Evolutionary conservation across 2,797 vertebrate species (phyloP).

Genomic region (Tympanoctomys barrerae): DNA sequence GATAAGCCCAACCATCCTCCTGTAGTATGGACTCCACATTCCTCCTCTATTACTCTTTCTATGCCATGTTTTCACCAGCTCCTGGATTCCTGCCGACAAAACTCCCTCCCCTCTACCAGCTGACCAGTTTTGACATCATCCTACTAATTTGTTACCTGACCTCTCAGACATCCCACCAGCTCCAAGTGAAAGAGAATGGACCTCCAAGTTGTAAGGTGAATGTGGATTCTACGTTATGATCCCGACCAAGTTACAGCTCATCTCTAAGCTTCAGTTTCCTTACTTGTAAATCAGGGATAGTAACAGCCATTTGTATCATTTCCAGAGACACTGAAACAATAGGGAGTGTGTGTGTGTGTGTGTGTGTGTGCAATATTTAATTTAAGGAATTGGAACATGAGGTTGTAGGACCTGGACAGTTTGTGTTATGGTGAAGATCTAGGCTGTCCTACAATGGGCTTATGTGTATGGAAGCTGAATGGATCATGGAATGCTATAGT

Average conservation of each 20-base stretch:
- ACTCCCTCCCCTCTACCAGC: neutral
- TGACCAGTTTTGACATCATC: neutral
- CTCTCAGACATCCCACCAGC: neutral
- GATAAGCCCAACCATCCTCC: fast-evolving
- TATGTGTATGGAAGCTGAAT: neutral
- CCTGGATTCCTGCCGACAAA: neutral
- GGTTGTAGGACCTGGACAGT: fast-evolving
- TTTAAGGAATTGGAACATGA: neutral
- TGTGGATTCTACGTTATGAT: neutral
- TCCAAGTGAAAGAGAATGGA: neutral
- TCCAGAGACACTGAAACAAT: neutral
- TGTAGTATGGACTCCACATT: fast-evolving
- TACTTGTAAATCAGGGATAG: neutral
- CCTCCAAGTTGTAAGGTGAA: neutral
- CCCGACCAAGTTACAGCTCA: neutral
- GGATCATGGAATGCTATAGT: neutral
- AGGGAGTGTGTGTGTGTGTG: neutral
- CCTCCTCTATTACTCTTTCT: neutral
- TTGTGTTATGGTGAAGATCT: neutral
- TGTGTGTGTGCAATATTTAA: neutral
- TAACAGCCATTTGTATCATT: no score
- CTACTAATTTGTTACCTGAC: neutral
- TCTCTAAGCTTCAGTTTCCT: neutral
- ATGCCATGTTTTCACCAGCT: neutral
- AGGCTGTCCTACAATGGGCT: neutral